Evolutionary conservation across 1,140 invertebrate genomes (phyloP).

Genomic region (Ceratitis capitata): DNA sequence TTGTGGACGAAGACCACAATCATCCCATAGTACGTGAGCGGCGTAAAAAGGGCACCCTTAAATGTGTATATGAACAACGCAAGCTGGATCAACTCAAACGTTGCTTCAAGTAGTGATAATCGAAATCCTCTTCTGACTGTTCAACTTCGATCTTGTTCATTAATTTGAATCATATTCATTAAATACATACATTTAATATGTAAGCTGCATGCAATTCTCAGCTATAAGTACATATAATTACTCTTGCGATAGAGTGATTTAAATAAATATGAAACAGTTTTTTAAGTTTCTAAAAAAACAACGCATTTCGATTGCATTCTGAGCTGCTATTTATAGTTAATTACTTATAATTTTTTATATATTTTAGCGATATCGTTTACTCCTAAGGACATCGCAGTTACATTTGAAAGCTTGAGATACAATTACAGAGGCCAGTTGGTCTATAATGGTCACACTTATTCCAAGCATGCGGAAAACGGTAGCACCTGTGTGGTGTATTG

Average conservation of each 20-base stretch:
- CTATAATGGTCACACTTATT: constrained; percentile 48
- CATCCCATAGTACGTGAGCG: constrained; percentile 44
- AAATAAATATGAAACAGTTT: too few species aligned
- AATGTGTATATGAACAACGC: constrained; percentile 43
- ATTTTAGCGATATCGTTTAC: not conserved
- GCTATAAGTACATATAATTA: not conserved
- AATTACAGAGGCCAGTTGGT: constrained; percentile 58
- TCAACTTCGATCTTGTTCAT: too few species aligned
- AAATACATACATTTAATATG: too few species aligned
- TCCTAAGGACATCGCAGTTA: not conserved
- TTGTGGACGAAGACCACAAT: constrained; percentile 47
- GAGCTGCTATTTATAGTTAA: too few species aligned
- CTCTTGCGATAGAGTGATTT: too few species aligned
- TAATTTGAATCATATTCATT: not conserved
- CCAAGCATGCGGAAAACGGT: constrained; percentile 48
- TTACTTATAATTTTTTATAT: not conserved
- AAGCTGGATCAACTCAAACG: constrained; percentile 34
- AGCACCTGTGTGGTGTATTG: constrained; percentile 49
- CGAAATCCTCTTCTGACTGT: not conserved
- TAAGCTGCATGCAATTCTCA: too few species aligned
- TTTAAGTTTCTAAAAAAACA: too few species aligned
- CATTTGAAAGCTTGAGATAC: constrained; percentile 42
- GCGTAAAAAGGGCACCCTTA: constrained; percentile 47
- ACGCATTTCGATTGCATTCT: too few species aligned
- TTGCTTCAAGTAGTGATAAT: not conserved